Conservation (phyloP, 2,888 invertebrate species). For the Drosophila pseudotalamancana region DNA sequence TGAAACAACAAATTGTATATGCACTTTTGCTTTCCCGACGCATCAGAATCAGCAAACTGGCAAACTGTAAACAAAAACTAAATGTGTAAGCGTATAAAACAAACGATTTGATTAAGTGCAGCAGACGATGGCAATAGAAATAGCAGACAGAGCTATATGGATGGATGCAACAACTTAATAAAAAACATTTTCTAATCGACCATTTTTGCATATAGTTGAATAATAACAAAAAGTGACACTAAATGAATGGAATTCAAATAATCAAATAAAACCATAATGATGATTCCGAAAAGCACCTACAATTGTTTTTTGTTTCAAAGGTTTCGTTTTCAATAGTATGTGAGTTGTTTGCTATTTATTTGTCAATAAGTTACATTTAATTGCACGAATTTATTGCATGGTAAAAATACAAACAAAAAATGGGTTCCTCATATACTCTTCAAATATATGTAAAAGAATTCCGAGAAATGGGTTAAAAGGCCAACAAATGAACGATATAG, state of each 20-base stretch:
- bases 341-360: neutral
- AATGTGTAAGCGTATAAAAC: slow-evolving; percentile 40
- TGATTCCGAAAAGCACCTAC: slow-evolving; percentile 55
- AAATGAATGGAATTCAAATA: slow-evolving; percentile 71
- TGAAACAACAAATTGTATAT: slow-evolving; percentile 56
- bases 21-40: slow-evolving; percentile 38
- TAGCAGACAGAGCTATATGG: slow-evolving; percentile 10
- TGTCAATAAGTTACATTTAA: neutral
- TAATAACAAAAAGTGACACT: slow-evolving; percentile 64
- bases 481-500: slow-evolving; percentile 2
- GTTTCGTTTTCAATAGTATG: neutral
- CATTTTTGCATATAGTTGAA: slow-evolving; percentile 75
- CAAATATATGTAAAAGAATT: slow-evolving; percentile 8
- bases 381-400: too few species aligned
- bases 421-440: neutral
- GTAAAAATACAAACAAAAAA: too few species aligned
- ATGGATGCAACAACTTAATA: slow-evolving; percentile 33
- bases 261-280: slow-evolving; percentile 67
- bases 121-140: slow-evolving; percentile 19
- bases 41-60: slow-evolving; percentile 53
- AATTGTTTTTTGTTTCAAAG: neutral
- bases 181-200: slow-evolving; percentile 70
- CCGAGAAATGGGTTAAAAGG: neutral
- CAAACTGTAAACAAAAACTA: slow-evolving; percentile 43
- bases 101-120: slow-evolving; percentile 43